Base-by-base conservation (phyloP, 2,797 vertebrate genomes). In the Adrianichthys oophorus region DNA sequence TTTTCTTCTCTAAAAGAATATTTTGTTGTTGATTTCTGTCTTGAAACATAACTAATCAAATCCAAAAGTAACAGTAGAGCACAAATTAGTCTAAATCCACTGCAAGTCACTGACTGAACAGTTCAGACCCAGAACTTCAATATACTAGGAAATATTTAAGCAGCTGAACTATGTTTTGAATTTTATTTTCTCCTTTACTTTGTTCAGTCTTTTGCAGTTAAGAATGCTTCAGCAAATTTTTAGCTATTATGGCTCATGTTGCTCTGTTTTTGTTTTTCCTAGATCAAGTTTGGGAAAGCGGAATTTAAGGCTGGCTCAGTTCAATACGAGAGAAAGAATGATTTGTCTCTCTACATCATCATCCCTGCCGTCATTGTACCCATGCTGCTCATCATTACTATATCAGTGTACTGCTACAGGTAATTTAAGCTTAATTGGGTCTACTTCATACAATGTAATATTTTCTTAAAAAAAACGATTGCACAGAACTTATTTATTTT, bases 401-500 rank as follows among this genome's bases (percentile, higher is more conserved):
- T 94, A 70, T 96, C 96, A 0, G 82, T 98, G 68, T 96, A 95
- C 87, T 98, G 95, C 90, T 99, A 99, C 90, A 95, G 98, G 98
- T 98, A 79, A 76, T 68, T 53, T 16, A 13, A 49, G 50, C 42
- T 57, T 10, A 62, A 68, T 59, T 14, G 29, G 19, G 37, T 43
- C 15, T 23, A 29, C 7, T 7, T 61, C 14, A n/a, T 49, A 4
- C 15, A 19, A 10, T 7, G 1, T 19, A 21, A 19, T 8, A 14
- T 23, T 24, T 48, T 1, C 18, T 18, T 50, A 37, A 7, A 50
- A 50, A 37, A 18, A 52, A 18, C 3, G 29, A 5, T 16, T 47
- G 15, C 12, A 21, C 10, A 62, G 55, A 46, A 5, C n/a, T 12
- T 3, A 18, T 13, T 18, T 32, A 7, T 3, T 7, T 32, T n/a